Percentiles rank a stretch among this genome's conserved stretches.
phyloP scores from a whole-genome alignment of 2,888 invertebrate genomes.

The Fabriciana adippe region DNA sequence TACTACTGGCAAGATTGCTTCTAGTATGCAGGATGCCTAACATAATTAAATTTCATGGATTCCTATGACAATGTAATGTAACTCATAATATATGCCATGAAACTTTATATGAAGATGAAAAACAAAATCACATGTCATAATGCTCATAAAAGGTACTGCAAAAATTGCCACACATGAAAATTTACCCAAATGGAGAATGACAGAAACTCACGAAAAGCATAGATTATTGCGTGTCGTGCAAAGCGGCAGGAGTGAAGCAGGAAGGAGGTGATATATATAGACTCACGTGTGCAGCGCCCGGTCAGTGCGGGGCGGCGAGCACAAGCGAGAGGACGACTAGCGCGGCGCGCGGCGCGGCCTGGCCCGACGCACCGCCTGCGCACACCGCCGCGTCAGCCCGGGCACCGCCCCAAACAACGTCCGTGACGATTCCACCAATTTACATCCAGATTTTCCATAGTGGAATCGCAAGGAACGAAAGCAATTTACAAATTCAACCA shows the following conservation, averaged over 20 bases:
- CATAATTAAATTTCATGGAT: background rate
- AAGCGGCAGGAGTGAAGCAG: slow-evolving; percentile 40
- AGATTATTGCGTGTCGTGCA: slow-evolving; percentile 27
- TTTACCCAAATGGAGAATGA: slow-evolving; percentile 14
- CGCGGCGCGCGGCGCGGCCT: slow-evolving; percentile 64
- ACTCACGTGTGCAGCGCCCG: slow-evolving; percentile 77
- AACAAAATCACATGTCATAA: background rate
- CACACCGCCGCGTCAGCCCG: slow-evolving; percentile 61
- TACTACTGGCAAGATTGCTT: slow-evolving; percentile 14
- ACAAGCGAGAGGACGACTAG: slow-evolving; percentile 71
- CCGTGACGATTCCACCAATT: slow-evolving; percentile 34
- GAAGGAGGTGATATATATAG: slow-evolving; percentile 47
- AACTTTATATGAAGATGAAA: background rate
- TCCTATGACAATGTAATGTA: too few relatives aligned
- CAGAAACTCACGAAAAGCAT: slow-evolving; percentile 26
- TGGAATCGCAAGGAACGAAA: slow-evolving; percentile 30
- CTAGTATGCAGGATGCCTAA: background rate
- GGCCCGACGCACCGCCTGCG: slow-evolving; percentile 73
- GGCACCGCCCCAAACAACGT: slow-evolving; percentile 39
- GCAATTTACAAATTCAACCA: slow-evolving; percentile 34
- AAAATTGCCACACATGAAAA: background rate
- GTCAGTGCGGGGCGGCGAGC: slow-evolving; percentile 75
- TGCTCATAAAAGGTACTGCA: background rate
- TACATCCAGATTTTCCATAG: background rate
- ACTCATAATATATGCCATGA: too few relatives aligned